Percentiles rank a stretch among this genome's conserved stretches.
Evolutionary conservation across 2,888 invertebrate species (phyloP).

Genomic region (Scaeva pyrastri): DNA sequence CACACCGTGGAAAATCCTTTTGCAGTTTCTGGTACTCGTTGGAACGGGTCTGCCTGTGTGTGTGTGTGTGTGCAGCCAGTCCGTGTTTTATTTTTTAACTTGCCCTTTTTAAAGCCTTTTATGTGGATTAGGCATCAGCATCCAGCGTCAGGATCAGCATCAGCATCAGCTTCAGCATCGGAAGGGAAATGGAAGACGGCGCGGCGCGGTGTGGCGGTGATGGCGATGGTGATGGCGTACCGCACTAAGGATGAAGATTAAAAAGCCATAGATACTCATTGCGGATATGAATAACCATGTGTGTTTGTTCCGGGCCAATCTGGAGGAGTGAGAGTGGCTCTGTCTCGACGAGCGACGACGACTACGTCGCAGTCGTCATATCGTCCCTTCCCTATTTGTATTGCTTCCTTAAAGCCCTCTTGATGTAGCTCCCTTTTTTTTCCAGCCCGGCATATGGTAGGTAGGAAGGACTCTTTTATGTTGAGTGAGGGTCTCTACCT

Average conservation of each 20-base stretch:
- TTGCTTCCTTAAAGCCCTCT: conserved; percentile 23
- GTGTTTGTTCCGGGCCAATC: conserved; percentile 24
- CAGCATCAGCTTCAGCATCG: no score
- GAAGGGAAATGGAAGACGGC: conserved; percentile 33
- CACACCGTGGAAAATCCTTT: conserved; percentile 74
- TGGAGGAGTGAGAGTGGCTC: neutral
- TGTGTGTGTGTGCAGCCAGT: neutral
- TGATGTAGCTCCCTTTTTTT: conserved; percentile 4
- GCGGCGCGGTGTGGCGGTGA: no score
- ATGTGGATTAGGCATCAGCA: conserved; percentile 59
- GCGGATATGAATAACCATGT: conserved; percentile 61
- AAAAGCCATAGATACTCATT: conserved; percentile 74
- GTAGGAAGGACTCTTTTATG: conserved; percentile 39
- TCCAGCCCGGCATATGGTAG: no score
- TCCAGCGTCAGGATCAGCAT: no score
- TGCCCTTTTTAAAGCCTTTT: conserved; percentile 55
- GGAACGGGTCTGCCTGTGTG: neutral
- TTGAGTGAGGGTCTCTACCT: neutral
- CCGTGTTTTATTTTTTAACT: conserved; percentile 30
- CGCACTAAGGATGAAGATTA: conserved; percentile 74
- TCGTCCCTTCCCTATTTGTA: neutral
- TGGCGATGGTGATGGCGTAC: no score
- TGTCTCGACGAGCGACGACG: no score
- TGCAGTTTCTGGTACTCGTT: conserved; percentile 39
- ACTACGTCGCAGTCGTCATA: no score